Conservation (phyloP, 2,888 invertebrate genomes). For the Ormia ochracea region DNA sequence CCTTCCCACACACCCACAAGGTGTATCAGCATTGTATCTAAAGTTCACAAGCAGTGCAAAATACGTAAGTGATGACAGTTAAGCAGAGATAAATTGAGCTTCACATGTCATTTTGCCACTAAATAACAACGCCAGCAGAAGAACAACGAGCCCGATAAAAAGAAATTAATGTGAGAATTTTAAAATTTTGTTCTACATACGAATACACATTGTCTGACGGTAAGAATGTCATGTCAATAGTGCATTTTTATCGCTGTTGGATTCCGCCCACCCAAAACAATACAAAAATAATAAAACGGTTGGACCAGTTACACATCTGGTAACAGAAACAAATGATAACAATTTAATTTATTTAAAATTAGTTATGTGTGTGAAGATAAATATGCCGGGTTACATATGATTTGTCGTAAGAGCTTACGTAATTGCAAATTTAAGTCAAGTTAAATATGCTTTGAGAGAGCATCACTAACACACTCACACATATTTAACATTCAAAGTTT, state of each 20-base stretch:
- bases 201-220: neutral
- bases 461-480: too few species aligned
- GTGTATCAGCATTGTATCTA: neutral
- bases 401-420: too few species aligned
- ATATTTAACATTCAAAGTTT: too few species aligned
- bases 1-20: constrained; percentile 37
- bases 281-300: too few species aligned
- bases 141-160: constrained; percentile 22
- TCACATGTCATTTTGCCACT: constrained; percentile 47
- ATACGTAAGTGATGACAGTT: constrained; percentile 42
- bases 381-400: too few species aligned
- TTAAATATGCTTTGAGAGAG: too few species aligned
- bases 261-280: neutral
- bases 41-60: neutral
- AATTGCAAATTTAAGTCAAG: too few species aligned
- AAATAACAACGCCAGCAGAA: constrained; percentile 26
- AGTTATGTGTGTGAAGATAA: too few species aligned
- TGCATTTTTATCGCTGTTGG: neutral
- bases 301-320: too few species aligned
- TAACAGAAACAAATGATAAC: too few species aligned
- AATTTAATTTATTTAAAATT: too few species aligned
- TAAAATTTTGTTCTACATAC: constrained; percentile 34
- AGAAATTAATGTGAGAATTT: constrained; percentile 42
- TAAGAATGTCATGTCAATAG: neutral
- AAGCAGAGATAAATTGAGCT: constrained; percentile 53